Base-by-base conservation (phyloP, 1,140 invertebrate species). In the Caenorhabditis elegans region DNA sequence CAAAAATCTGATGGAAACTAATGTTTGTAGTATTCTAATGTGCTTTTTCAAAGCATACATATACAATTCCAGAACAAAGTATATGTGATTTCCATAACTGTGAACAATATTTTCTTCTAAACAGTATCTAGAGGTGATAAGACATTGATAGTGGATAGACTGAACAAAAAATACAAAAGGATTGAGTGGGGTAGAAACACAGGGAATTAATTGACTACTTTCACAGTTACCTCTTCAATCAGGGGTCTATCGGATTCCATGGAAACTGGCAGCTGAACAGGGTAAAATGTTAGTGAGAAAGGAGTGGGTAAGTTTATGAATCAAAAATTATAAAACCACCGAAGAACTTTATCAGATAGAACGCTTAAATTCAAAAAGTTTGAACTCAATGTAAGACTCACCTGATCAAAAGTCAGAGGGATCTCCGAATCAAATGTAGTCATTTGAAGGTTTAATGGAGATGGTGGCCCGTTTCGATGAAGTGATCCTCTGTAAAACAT, bases 331-430 rank as follows among this genome's bases (percentile, higher is more conserved):
- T 39, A 79, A 36, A 19, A 53, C 53, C n/a, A 70, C 39, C 6
- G 26, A 70, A 36, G 46, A 83, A 43, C 8, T 24, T 39, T 43
- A 82, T n/a, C 36, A 39, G 36, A 47, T 82, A 76, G 5, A 22
- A 17, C 10, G 10, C 26, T 48, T 2, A 28, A 83, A 26, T 6
- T 11, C 17, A 47, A 8, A 82, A 22, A 15, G n/a, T 34, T 31
- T 48, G 47, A 46, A 43, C 5, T n/a, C 8, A 78, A 60, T 22
- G 26, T 17, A 82, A 47, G 39, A n/a, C 15, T 31, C 65, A 82
- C 81, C 81, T 82, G 76, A n/a, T 82, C 76, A 36, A 83, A 78
- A 2, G 82, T 78, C 3, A 83, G 22, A 1, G 82, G 82, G n/a
- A 60, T 79, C 19, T 77, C 49, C 2, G 76, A 78, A 39, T 82